Conservation (phyloP, 2,113 vertebrate genomes). For the human region DNA sequence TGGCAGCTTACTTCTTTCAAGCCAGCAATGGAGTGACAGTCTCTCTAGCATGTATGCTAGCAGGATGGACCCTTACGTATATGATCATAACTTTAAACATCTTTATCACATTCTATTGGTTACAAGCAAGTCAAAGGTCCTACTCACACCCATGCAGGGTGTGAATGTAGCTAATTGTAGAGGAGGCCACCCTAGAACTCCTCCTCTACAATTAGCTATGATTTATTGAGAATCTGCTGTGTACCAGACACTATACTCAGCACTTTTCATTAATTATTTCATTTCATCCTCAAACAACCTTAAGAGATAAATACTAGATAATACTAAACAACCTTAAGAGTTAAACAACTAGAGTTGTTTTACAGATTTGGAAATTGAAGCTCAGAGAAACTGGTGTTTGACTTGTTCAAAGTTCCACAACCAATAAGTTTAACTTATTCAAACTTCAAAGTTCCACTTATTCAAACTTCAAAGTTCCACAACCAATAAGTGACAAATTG, state of each 20-base stretch:
- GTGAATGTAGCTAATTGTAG: background rate
- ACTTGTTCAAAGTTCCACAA: background rate
- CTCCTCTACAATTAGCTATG: background rate
- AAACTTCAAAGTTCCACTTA: background rate
- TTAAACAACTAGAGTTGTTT: background rate
- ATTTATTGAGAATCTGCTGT: background rate
- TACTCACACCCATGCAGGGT: background rate
- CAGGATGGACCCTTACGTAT: background rate
- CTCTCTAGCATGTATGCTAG: background rate
- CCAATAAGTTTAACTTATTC: background rate
- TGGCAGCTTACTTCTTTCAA: background rate
- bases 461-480: background rate
- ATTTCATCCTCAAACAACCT: background rate
- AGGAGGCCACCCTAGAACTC: background rate
- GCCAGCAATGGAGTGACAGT: background rate
- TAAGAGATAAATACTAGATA: background rate
- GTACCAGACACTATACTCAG: too few species aligned
- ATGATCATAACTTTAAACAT: background rate
- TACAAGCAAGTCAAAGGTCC: background rate
- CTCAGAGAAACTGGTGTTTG: background rate
- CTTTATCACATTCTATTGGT: background rate
- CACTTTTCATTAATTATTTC: background rate
- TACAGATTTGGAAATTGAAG: background rate
- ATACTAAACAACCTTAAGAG: background rate
- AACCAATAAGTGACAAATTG: background rate